phyloP scores from a whole-genome alignment of 2,113 vertebrate species.

The Uria aalge region DNA sequence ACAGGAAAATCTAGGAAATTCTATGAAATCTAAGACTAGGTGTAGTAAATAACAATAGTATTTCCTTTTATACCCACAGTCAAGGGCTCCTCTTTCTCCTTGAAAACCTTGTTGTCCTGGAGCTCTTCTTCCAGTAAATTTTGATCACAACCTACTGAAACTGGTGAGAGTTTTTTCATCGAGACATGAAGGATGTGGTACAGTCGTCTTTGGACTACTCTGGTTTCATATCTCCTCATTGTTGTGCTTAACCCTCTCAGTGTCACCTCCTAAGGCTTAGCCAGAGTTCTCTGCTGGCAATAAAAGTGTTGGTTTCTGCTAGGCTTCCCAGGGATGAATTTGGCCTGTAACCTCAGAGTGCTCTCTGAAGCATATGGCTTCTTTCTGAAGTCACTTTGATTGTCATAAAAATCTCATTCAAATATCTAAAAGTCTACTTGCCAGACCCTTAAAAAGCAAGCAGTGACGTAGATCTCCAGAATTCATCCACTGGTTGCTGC shows the following conservation, averaged over 20 bases:
- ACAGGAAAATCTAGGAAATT: not conserved
- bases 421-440: not conserved
- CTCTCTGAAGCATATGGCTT: not conserved
- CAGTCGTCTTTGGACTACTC: not conserved
- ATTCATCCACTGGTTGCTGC: not conserved
- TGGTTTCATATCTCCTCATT: not conserved
- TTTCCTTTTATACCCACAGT: not conserved
- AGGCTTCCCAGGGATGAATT: not conserved
- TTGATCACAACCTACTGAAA: not conserved
- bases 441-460: not conserved
- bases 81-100: not conserved
- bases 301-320: not conserved
- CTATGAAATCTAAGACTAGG: not conserved
- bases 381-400: not conserved
- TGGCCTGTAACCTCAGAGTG: not conserved
- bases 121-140: not conserved
- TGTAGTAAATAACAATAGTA: not conserved
- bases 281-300: not conserved
- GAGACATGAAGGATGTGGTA: not conserved
- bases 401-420: not conserved
- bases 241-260: not conserved
- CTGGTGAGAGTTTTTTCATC: not conserved
- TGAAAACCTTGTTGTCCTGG: not conserved
- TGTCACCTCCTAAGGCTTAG: not conserved
- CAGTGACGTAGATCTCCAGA: not conserved